Base-by-base conservation (phyloP, 2,113 vertebrate genomes). In the Choloepus hoffmanni region DNA sequence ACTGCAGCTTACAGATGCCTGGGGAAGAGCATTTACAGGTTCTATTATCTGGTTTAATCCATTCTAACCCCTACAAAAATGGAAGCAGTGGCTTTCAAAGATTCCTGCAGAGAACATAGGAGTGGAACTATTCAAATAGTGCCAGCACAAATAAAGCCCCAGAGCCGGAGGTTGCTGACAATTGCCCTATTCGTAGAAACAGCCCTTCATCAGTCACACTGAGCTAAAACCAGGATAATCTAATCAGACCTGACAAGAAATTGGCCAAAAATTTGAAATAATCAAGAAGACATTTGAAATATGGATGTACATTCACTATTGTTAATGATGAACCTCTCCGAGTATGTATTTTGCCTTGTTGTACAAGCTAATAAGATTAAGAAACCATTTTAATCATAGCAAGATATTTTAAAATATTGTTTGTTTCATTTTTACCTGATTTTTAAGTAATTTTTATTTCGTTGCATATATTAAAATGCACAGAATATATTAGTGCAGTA, bases 351-450 rank as follows among this genome's bases (percentile, higher is more conserved):
- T 93, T 93, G 94, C 81, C 65, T 92, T 50, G 24, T 89, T 86
- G 15, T 67, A 40, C 74, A 58, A 76, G 90, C 63, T 97, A 96
- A 93, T 78, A 93, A 96, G 78, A 96, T 97, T 94, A 96, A 95
- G 92, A 90, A 96, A 90, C 67, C 92, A 95, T 93, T 95, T 96
- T 95, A 95, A 97, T 96, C 94, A 96, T 24, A 55, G 84, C 67
- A 86, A 95, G 90, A 63, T 62, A 89, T 79, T 92, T 94, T 33
- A 95, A 96, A 97, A 96, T 96, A 96, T 28, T 92, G 68, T 89
- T 92, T 96, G 91, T 93, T 97, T 96, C 88, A 95, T 88, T 70
- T 90, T 90, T 94, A 97, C 95, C 85, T 95, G 90, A 94, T 92
- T 97, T 90, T 81, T 67, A 36, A 91, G 77, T 95, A 85, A 94